Conservation (phyloP, 2,888 invertebrate genomes). For the Acanthosepion lycidas region DNA sequence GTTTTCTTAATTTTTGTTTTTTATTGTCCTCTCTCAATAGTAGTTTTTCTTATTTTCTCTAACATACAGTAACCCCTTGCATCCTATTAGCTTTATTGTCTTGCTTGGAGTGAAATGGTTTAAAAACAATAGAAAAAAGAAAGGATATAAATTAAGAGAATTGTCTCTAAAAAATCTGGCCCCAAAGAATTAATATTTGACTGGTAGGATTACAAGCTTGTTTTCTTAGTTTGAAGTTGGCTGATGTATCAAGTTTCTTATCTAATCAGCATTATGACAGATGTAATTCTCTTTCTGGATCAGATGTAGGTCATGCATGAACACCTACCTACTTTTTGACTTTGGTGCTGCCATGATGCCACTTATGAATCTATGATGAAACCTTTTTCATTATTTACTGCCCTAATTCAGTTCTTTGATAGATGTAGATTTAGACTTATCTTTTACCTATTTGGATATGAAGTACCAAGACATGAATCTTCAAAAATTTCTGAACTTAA, state of each 20-base stretch:
- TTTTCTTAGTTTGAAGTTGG: background rate
- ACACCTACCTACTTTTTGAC: background rate
- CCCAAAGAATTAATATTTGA: background rate
- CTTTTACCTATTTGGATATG: background rate
- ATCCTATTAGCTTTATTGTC: no score
- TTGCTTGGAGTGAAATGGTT: no score
- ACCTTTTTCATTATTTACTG: background rate
- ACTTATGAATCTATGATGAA: background rate
- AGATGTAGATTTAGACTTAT: background rate
- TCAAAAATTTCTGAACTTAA: no score
- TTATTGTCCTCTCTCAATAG: no score
- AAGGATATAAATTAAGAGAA: no score
- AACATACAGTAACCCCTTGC: no score
- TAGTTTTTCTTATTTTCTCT: no score
- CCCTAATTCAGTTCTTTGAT: background rate
- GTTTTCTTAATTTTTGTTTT: no score
- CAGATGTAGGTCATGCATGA: background rate
- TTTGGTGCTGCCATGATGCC: background rate
- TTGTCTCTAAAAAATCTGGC: no score
- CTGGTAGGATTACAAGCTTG: background rate
- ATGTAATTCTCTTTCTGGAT: conserved; percentile 14
- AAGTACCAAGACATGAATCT: no score
- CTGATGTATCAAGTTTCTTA: background rate
- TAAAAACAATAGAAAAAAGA: no score
- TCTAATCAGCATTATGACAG: background rate